These are phyloP conservation scores for Pantherophis alleghaniensis DNA, from an alignment of 2,797 vertebrate genomes.

Conservation along the genomic window DNA sequence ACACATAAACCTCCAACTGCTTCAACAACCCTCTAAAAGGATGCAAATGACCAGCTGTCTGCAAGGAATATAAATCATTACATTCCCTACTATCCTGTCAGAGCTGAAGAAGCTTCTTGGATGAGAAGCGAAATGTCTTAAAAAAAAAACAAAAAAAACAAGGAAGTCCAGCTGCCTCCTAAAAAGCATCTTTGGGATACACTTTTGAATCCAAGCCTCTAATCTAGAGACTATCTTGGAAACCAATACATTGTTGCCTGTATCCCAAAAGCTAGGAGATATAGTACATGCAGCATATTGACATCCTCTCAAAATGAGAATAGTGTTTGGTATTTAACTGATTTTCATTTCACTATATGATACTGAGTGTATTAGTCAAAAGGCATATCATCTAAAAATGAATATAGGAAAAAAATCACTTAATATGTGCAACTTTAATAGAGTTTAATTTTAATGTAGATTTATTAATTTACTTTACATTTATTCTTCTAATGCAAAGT, in stretches of 20 bases:
- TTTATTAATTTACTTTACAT: not conserved
- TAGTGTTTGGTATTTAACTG: not conserved
- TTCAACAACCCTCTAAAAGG: too few species aligned
- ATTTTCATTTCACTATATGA: not conserved
- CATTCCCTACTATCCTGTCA: too few species aligned
- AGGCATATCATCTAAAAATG: constrained; percentile 4
- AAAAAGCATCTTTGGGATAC: not conserved
- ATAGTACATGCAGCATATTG: not conserved
- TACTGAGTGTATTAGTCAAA: constrained; percentile 11
- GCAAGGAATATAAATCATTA: too few species aligned
- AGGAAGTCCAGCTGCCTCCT: too few species aligned
- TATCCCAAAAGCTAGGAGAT: not conserved
- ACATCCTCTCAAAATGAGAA: not conserved
- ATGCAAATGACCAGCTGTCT: too few species aligned
- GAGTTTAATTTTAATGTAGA: not conserved
- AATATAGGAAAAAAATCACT: constrained; percentile 10
- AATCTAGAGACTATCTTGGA: not conserved
- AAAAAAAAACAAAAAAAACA: too few species aligned
- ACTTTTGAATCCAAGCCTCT: not conserved
- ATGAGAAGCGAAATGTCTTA: too few species aligned
- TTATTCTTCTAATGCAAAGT: not conserved
- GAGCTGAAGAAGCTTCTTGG: too few species aligned
- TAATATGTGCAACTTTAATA: constrained; percentile 17
- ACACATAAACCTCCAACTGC: too few species aligned
- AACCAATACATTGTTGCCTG: not conserved